Conservation (phyloP, 2,113 vertebrate genomes). For the Ovibos moschatus region DNA sequence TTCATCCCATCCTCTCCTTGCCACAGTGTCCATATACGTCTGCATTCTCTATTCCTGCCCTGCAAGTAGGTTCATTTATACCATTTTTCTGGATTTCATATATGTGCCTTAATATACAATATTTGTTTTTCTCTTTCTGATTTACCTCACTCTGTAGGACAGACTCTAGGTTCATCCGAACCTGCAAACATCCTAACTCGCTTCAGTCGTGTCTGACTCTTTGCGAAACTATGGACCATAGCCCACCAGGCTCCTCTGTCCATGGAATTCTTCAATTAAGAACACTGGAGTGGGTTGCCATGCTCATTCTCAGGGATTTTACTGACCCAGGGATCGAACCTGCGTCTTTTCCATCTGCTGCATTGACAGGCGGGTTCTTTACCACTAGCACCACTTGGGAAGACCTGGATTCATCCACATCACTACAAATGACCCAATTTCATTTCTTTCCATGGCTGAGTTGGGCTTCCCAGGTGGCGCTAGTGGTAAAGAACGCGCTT, state of each 20-base stretch:
- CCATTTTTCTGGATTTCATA: not conserved
- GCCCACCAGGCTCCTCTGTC: not conserved
- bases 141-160: not conserved
- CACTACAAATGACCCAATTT: not conserved
- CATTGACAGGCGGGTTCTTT: not conserved
- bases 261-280: not conserved
- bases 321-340: not conserved
- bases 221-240: not conserved
- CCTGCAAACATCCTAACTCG: not conserved
- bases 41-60: not conserved
- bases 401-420: not conserved
- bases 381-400: not conserved
- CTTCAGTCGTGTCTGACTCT: not conserved
- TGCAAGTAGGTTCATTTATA: not conserved
- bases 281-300: not conserved
- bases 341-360: fast-evolving
- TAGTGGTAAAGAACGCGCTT: fast-evolving
- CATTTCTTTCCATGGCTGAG: not conserved
- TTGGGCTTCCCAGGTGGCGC: not conserved
- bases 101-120: not conserved
- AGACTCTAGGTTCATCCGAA: not conserved
- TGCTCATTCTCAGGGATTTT: not conserved
- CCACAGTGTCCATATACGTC: not conserved
- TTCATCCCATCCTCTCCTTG: not conserved
- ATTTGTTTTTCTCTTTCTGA: not conserved